phyloP scores from a whole-genome alignment of 2,888 invertebrate species.

The Hypselothyrea guttata region DNA sequence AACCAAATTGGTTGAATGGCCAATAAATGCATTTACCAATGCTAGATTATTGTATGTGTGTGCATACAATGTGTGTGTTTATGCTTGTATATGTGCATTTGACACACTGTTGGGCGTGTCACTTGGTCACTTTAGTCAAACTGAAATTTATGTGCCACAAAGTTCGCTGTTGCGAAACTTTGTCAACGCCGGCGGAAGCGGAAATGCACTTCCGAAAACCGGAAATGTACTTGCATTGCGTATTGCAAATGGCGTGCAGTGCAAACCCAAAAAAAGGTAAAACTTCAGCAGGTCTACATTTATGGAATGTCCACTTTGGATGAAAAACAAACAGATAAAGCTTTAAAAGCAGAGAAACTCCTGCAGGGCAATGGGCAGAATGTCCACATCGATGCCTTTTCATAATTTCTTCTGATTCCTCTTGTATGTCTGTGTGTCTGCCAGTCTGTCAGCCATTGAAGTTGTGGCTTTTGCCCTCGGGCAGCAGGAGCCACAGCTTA shows the following conservation, averaged over 20 bases:
- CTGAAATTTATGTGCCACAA: constrained; percentile 58
- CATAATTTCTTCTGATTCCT: constrained; percentile 22
- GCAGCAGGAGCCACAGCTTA: constrained; percentile 5
- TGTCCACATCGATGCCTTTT: constrained; percentile 18
- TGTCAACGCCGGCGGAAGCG: constrained; percentile 60
- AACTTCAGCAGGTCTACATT: constrained; percentile 27
- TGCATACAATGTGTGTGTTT: constrained; percentile 1
- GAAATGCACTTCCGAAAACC: constrained; percentile 75
- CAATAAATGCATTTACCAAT: constrained; percentile 66
- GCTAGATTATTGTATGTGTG: constrained; percentile 24
- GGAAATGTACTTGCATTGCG: constrained; percentile 67
- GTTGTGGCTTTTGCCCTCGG: constrained; percentile 2
- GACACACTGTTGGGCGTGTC: constrained; percentile 14
- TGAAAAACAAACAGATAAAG: constrained; percentile 1
- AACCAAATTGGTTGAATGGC: constrained; percentile 75
- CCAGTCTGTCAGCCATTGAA: constrained; percentile 1
- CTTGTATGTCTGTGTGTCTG: neutral
- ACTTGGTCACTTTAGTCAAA: constrained; percentile 52
- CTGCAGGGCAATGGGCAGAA: too few species aligned
- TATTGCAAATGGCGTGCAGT: constrained; percentile 69
- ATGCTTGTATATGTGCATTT: constrained; percentile 12
- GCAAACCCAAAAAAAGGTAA: neutral
- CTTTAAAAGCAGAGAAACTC: neutral
- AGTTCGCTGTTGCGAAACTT: constrained; percentile 43
- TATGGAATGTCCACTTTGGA: constrained; percentile 16